A percentile compares a stretch with the other conserved stretches of the same genome.
Conservation (phyloP, 2,797 vertebrate species). For the Pipistrellus nathusii region DNA sequence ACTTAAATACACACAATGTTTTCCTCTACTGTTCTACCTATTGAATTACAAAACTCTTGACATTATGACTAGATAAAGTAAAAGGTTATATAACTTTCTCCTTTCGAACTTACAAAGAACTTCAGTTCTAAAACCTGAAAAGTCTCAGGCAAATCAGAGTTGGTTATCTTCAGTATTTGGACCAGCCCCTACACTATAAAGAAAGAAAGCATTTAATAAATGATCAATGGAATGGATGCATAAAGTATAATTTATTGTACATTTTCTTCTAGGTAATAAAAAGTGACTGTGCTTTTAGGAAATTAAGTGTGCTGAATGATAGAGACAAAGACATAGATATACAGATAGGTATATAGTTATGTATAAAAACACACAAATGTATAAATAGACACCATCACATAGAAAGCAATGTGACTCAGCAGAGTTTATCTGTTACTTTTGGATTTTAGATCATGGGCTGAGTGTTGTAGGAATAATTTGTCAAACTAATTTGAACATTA, state of each 20-base stretch:
- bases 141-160: neutral
- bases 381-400: neutral
- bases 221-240: neutral
- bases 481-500: constrained; percentile 31
- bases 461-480: neutral
- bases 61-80: neutral
- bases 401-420: neutral
- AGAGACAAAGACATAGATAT: neutral
- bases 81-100: neutral
- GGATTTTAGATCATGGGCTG: neutral
- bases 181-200: neutral
- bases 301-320: neutral
- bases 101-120: neutral
- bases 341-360: neutral
- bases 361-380: neutral
- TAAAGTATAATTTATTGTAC: neutral
- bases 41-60: constrained; percentile 46
- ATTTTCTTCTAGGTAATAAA: constrained; percentile 12
- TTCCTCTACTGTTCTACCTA: neutral
- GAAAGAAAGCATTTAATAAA: neutral
- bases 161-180: neutral
- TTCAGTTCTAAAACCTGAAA: neutral
- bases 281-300: neutral
- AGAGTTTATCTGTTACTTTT: neutral
- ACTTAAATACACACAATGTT: neutral